Evolutionary conservation across 1,140 invertebrate genomes (phyloP).

Genomic region (Matsumurasca onukii): DNA sequence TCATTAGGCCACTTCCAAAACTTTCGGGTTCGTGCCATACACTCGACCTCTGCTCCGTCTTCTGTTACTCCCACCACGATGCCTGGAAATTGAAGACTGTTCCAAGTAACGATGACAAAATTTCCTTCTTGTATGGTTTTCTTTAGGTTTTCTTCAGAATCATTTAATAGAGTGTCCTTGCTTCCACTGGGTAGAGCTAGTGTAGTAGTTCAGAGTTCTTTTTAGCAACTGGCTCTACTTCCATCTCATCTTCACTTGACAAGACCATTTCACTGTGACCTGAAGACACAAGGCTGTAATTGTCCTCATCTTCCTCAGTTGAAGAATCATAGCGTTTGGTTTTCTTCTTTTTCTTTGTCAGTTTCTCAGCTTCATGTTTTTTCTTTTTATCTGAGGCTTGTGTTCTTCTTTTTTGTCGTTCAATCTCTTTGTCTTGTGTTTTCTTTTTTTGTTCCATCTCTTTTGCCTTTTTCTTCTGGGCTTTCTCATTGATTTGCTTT

Average conservation of each 20-base stretch:
- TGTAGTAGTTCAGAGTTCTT: background rate
- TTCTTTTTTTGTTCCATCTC: background rate
- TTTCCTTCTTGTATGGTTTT: background rate
- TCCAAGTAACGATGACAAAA: too few relatives aligned
- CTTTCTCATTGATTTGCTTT: too few relatives aligned
- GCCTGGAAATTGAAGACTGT: too few relatives aligned
- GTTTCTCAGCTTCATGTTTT: constrained; percentile 21
- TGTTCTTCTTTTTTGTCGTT: background rate
- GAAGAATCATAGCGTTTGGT: background rate
- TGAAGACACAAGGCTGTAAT: background rate
- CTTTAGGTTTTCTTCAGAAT: background rate
- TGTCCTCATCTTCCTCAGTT: background rate
- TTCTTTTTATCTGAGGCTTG: background rate
- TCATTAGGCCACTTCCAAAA: constrained; percentile 37
- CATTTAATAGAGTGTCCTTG: too few relatives aligned
- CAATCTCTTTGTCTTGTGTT: background rate
- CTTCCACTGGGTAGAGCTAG: background rate
- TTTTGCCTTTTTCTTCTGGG: background rate
- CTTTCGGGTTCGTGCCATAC: constrained; percentile 27
- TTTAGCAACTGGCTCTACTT: background rate
- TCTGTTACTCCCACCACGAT: too few relatives aligned
- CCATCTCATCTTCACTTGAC: too few relatives aligned
- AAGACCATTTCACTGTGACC: constrained; percentile 13
- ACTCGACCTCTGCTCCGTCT: constrained; percentile 23
- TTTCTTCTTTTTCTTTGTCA: background rate